Evolutionary conservation across 2,888 invertebrate species (phyloP).

Genomic region (Nomada fabriciana): DNA sequence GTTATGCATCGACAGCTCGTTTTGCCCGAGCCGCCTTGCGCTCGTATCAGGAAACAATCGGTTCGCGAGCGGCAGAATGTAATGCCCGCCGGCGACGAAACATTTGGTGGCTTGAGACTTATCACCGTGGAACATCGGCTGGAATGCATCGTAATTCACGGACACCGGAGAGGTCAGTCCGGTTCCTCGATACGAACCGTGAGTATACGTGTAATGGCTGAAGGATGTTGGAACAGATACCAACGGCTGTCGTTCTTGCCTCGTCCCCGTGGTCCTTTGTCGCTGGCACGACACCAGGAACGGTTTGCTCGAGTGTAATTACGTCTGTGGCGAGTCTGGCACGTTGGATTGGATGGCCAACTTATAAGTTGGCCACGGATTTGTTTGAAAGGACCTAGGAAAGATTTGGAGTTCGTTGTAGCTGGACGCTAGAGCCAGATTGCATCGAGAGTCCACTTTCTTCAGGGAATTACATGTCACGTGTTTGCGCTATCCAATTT

Average conservation of each 20-base stretch:
- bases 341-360: background rate
- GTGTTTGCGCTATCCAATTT: no score
- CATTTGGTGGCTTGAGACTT: constrained; percentile 65
- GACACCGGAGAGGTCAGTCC: constrained; percentile 48
- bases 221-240: constrained; percentile 8
- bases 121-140: constrained; percentile 63
- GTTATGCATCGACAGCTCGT: constrained; percentile 48
- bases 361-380: background rate
- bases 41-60: constrained; percentile 41
- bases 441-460: no score
- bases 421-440: no score
- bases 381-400: no score
- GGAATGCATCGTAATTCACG: constrained; percentile 61
- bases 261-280: background rate
- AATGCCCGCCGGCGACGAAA: constrained; percentile 59
- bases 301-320: background rate
- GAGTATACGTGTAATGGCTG: constrained; percentile 25
- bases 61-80: constrained; percentile 48
- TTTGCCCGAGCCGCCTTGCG: constrained; percentile 23
- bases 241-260: background rate
- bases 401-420: no score
- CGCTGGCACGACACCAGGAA: background rate
- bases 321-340: background rate
- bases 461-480: no score
- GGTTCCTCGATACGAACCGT: constrained; percentile 38